These are phyloP conservation scores for Laupala kohalensis DNA, from an alignment of 1,140 invertebrate species.

Conservation along the genomic window DNA sequence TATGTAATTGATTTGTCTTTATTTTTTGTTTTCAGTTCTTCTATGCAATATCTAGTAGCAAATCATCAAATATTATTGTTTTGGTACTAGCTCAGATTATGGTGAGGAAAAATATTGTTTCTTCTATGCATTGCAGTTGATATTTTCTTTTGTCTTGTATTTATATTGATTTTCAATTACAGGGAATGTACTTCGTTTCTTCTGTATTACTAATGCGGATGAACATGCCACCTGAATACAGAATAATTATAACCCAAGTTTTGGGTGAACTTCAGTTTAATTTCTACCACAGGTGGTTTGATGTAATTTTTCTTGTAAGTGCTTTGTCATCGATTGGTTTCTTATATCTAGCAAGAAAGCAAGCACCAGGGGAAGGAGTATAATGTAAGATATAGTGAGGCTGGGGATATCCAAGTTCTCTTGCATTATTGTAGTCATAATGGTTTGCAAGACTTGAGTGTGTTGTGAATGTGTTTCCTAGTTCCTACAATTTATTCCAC, in stretches of 20 bases:
- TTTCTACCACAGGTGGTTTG: slow-evolving; percentile 99
- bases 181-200: slow-evolving; percentile 99
- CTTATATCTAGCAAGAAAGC: slow-evolving; percentile 86
- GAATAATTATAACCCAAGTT: slow-evolving; percentile 95
- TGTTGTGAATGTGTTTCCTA: not conserved
- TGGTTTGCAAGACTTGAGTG: not conserved
- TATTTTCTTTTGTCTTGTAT: not conserved
- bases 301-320: slow-evolving; percentile 97
- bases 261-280: slow-evolving; percentile 96
- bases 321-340: slow-evolving; percentile 92
- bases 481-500: not conserved
- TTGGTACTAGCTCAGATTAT: slow-evolving; percentile 94
- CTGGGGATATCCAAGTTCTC: not conserved
- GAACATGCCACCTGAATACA: slow-evolving; percentile 98
- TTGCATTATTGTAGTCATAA: not conserved
- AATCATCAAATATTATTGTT: slow-evolving; percentile 98
- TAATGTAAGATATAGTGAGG: not conserved
- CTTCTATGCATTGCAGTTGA: not conserved
- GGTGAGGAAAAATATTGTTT: slow-evolving; percentile 40
- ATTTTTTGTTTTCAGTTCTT: slow-evolving; percentile 72
- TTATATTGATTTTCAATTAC: slow-evolving; percentile 15
- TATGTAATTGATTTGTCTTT: not conserved
- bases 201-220: slow-evolving; percentile 95
- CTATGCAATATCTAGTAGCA: slow-evolving; percentile 98
- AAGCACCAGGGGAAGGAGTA: slow-evolving; percentile 34